Conservation (phyloP, 2,113 vertebrate species). For the Enhydra lutris region DNA sequence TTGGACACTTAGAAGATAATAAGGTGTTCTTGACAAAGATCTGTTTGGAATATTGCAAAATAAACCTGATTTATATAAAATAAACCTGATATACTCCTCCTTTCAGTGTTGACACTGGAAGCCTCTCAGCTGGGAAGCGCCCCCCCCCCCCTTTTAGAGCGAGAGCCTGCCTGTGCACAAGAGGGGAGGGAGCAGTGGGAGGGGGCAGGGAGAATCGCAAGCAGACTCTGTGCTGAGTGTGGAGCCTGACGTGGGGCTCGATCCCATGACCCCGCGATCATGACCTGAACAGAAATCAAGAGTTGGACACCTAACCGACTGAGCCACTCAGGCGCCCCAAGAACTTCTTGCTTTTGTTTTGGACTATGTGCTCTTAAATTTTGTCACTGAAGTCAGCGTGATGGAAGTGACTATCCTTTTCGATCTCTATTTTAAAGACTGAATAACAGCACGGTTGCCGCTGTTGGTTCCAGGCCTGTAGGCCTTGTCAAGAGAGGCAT, state of each 20-base stretch:
- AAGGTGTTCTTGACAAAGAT: background rate
- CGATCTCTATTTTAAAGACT: background rate
- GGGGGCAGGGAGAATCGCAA: background rate
- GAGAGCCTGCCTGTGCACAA: background rate
- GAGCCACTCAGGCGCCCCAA: background rate
- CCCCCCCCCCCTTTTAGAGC: background rate
- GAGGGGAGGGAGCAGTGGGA: background rate
- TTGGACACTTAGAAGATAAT: background rate
- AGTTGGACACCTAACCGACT: background rate
- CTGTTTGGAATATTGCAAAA: background rate
- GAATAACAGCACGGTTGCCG: fast-evolving
- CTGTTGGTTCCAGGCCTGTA: too few species aligned
- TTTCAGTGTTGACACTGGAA: background rate
- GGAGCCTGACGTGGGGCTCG: background rate
- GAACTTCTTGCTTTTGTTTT: background rate
- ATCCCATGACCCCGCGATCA: background rate
- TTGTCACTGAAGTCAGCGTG: background rate
- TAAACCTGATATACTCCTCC: background rate
- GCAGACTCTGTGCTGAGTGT: background rate
- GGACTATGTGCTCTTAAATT: background rate
- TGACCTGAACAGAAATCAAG: background rate
- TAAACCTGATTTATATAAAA: too few species aligned
- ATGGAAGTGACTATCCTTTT: background rate
- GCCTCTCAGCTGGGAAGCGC: background rate
- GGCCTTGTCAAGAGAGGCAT: too few species aligned